A percentile compares a stretch with the other conserved stretches of the same genome.
Conservation (phyloP, 2,797 vertebrate species). For the Glossophaga mutica region DNA sequence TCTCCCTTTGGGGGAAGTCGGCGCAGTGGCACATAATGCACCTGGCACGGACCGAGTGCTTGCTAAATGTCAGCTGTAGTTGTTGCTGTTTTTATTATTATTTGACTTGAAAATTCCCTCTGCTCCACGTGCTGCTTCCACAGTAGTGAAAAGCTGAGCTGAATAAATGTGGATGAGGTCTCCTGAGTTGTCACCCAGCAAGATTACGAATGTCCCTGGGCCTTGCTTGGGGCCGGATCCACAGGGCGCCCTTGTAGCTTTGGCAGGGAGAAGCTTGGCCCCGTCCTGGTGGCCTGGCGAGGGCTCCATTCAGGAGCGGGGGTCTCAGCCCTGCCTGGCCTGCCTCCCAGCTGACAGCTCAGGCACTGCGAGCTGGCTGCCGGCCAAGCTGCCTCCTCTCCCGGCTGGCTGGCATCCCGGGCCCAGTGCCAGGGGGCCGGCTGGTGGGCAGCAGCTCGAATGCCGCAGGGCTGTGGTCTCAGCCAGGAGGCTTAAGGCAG, state of each 20-base stretch:
- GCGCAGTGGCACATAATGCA: neutral
- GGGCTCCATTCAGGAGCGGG: neutral
- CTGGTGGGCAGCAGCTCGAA: constrained; percentile 73
- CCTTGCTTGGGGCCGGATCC: neutral
- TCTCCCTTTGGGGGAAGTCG: neutral
- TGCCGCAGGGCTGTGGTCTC: constrained; percentile 53
- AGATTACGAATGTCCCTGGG: neutral
- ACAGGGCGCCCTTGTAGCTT: neutral
- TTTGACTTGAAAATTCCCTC: constrained; percentile 64
- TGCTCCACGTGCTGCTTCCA: constrained; percentile 17
- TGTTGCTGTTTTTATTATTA: constrained; percentile 67
- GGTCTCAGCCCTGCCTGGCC: constrained; percentile 64
- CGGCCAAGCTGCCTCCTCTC: constrained; percentile 70
- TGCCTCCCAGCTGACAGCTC: constrained; percentile 68
- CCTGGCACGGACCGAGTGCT: neutral
- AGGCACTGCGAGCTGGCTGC: constrained; percentile 64
- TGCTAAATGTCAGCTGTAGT: constrained; percentile 47
- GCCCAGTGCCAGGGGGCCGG: constrained; percentile 68
- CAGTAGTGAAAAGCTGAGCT: neutral
- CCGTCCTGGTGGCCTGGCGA: constrained; percentile 45
- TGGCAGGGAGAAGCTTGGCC: neutral
- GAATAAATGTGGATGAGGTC: neutral
- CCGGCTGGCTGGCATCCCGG: constrained; percentile 70
- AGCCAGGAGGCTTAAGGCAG: constrained; percentile 63
- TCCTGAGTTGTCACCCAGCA: neutral